Base-by-base conservation (phyloP, 2,888 invertebrate genomes). In the Podabrus alpinus region DNA sequence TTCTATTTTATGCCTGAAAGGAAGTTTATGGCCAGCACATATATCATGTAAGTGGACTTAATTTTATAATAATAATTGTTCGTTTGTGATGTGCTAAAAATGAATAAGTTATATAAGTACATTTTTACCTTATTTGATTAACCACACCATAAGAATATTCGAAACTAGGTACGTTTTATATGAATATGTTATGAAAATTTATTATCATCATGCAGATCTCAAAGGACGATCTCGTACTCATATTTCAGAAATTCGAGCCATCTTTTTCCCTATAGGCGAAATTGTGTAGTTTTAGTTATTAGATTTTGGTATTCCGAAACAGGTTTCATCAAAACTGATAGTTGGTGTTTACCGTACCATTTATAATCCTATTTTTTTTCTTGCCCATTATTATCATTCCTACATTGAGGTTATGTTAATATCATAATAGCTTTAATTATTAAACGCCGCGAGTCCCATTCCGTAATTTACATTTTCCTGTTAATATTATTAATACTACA, bases 1-100 rank as follows among this genome's bases (percentile, higher is more conserved):
- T 73, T 73, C 69, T 73, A 73, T 73, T 73, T 69, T 73, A 73
- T 73, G 69, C 68, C 73, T 73, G 73, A 73, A 73, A 73, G 73
- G 68, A 73, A 73, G 73, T 73, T 68, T 73, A 69, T 73, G 73
- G 73, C 68, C 64, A 69, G 17, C 73, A 62, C 61, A 69, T 68
- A 24, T 69, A n/a, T 73, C 73, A 73, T 68, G 73, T 73, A 73
- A 73, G 73, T 72, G 66, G 15, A 15, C 19, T 68, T 64, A 17
- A 19, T 64, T 64, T 64, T 64, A 13, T 62, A 62, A 62, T 24
- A 24, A 24, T 45, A 45, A 45, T 45, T 45, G 45, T n/a, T 45
- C 45, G 45, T 45, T 45, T 45, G 45, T 45, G 45, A n/a, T 45
- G 45, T 45, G 45, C 45, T 45, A 45, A 45, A 24, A n/a, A 45